phyloP scores from a whole-genome alignment of 2,113 vertebrate genomes.

The Podarcis muralis region DNA sequence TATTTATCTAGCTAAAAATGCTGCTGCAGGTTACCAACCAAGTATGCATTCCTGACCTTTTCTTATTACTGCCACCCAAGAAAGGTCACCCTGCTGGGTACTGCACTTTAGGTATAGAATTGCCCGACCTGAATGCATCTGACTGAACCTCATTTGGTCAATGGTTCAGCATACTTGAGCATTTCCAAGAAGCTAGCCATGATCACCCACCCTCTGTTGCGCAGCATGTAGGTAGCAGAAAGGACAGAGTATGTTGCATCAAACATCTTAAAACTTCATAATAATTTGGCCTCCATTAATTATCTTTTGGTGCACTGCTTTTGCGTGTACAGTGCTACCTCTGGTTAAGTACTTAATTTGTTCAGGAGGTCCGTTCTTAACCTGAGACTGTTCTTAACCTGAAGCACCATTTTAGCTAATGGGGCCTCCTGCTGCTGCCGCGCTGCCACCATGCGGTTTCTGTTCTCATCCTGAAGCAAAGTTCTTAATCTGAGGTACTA shows the following conservation, averaged over 20 bases:
- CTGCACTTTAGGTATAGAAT: not conserved
- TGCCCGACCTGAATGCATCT: not conserved
- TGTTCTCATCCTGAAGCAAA: too few relatives aligned
- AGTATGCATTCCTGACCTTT: not conserved
- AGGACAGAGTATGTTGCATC: not conserved
- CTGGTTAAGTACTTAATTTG: too few relatives aligned
- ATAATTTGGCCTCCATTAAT: not conserved
- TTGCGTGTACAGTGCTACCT: not conserved
- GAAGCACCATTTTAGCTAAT: too few relatives aligned
- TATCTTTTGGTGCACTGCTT: not conserved
- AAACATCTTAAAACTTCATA: not conserved
- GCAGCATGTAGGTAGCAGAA: not conserved
- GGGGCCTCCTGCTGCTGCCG: too few relatives aligned
- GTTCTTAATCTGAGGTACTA: too few relatives aligned
- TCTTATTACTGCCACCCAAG: not conserved
- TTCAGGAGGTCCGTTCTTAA: too few relatives aligned
- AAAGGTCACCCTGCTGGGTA: not conserved
- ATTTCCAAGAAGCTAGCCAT: not conserved
- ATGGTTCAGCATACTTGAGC: not conserved
- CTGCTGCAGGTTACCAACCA: not conserved
- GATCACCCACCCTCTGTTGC: not conserved
- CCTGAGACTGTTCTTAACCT: too few relatives aligned
- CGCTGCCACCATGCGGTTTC: too few relatives aligned
- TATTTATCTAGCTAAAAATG: conserved; percentile 9
- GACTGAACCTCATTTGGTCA: not conserved